Evolutionary conservation across 1,140 invertebrate species (phyloP).

Genomic region (Caenorhabditis remanei): DNA sequence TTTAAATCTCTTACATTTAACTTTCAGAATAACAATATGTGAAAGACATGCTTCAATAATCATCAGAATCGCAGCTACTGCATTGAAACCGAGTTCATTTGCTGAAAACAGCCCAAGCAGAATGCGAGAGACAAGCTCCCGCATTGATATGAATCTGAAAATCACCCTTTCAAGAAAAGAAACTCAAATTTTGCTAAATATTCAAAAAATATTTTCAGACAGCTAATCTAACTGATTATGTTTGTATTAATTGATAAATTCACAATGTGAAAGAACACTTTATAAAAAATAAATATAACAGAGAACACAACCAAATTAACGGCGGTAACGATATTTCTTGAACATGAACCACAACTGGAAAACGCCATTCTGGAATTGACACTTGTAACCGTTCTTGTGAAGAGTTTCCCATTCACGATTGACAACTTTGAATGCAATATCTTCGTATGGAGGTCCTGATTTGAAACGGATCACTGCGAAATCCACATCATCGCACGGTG

Average conservation of each 20-base stretch:
- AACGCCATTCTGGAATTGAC: constrained; percentile 99
- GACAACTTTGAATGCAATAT: constrained; percentile 88
- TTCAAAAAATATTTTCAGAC: constrained; percentile 2
- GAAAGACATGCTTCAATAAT: constrained; percentile 60
- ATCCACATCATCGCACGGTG: constrained; percentile 81
- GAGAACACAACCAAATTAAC: constrained; percentile 81
- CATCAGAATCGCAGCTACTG: constrained; percentile 20
- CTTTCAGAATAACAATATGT: constrained; percentile 66
- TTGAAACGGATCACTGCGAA: constrained; percentile 94
- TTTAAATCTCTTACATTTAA: constrained; percentile 69
- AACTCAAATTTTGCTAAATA: not conserved
- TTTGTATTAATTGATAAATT: not conserved
- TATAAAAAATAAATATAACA: constrained; percentile 23
- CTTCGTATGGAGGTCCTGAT: constrained; percentile 97
- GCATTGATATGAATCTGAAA: constrained; percentile 6
- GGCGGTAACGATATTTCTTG: constrained; percentile 93
- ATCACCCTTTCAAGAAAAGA: not conserved
- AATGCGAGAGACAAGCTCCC: constrained; percentile 33
- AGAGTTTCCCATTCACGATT: constrained; percentile 98
- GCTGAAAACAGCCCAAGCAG: constrained; percentile 21
- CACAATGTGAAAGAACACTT: constrained; percentile 17
- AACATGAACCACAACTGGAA: constrained; percentile 99
- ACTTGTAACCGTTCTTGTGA: constrained; percentile 95
- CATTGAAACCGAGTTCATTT: constrained; percentile 27
- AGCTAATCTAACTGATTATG: not conserved